phyloP scores from a whole-genome alignment of 2,797 vertebrate species.

The Myiotriccus ornatus region DNA sequence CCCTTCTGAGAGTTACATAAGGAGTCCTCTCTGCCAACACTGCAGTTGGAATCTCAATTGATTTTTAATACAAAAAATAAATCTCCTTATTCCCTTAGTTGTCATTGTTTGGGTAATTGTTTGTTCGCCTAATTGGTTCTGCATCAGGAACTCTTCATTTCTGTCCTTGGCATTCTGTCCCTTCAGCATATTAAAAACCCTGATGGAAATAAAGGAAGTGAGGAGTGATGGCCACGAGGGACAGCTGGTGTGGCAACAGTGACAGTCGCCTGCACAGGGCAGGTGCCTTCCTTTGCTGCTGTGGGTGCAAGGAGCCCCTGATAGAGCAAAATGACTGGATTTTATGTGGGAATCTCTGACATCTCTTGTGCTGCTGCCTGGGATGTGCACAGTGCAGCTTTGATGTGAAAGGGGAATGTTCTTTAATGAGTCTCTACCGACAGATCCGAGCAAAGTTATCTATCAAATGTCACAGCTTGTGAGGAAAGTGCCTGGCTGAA shows the following conservation, averaged over 20 bases:
- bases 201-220: conserved; percentile 6
- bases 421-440: not conserved
- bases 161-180: conserved; percentile 56
- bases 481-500: not conserved
- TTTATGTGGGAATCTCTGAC: not conserved
- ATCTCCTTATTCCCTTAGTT: conserved; percentile 25
- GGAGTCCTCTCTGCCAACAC: not conserved
- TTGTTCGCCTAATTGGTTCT: conserved; percentile 73
- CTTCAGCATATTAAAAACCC: not conserved
- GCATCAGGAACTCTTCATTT: conserved; percentile 52
- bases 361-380: not conserved
- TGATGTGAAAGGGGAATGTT: not conserved
- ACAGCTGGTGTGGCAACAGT: conserved; percentile 13
- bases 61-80: conserved; percentile 24
- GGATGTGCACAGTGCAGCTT: not conserved
- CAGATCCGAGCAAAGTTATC: not conserved
- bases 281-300: not conserved
- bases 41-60: not conserved
- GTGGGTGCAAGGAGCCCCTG: not conserved
- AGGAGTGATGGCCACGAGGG: conserved; percentile 16
- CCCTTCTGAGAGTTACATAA: conserved; percentile 14
- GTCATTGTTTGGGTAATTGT: conserved; percentile 51
- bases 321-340: not conserved
- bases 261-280: not conserved
- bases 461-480: accelerated